Evolutionary conservation across 2,888 invertebrate genomes (phyloP), one percentile per base, ranked within the genome.

Genomic region (Leptopilina syphax): DNA sequence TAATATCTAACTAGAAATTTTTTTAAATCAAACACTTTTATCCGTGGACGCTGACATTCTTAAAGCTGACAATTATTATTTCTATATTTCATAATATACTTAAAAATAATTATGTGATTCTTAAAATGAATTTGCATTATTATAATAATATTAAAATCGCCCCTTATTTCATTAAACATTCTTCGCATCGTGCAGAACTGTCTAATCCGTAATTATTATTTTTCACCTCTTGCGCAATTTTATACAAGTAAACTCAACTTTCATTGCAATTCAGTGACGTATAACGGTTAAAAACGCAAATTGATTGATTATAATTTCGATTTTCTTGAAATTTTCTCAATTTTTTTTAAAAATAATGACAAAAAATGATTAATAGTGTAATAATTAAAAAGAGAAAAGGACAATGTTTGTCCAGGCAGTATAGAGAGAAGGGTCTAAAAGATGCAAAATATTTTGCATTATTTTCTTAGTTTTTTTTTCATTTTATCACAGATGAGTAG

Each of bases 401-500:
- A 70, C 50, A 70, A 70, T 68, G 50, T 70, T 18, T 34, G 54
- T 70, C 50, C 54, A 27, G 70, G 70, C 70, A 70, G 70, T 50
- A 24, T 54, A 27, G 47, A 54, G 47, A 54, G 27, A 70, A 54
- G 24, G 54, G 50, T 13, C 50, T 50, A 47, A 68, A 27, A 50
- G 50, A 13, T 70, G 50, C 12, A 70, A 70, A 70, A 70, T 54
- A 70, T 70, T 34, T 34, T 54, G 27, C 13, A 24, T 50, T 50
- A 24, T 18, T 24, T 54, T 70, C 27, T 50, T 8, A 60, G 13
- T 63, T 63, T 63, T 24, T n/a, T 63, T 63, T 60, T 18, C 24
- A 3, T 73, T 73, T 73, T 73, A 73, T 73, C 70, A 73, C 70
- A 73, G 70, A 73, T 73, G 34, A 73, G 70, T 70, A 57, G 70